Evolutionary conservation across 1,140 invertebrate genomes (phyloP), one percentile per base, ranked within the genome.

Genomic region (Proales similis): DNA sequence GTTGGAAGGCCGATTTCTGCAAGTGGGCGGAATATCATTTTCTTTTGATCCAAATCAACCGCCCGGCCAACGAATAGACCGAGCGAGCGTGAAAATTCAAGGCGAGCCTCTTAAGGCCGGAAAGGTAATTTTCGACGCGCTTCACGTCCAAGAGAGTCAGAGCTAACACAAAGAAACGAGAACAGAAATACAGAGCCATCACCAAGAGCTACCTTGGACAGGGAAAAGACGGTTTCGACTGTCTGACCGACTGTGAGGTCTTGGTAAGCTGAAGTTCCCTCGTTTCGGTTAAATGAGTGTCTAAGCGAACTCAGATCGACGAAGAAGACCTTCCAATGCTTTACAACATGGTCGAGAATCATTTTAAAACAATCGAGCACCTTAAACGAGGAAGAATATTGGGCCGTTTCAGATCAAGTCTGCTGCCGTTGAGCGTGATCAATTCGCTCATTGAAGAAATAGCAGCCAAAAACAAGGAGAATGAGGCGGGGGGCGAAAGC

Each of bases 1-100:
- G 68, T 74, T 87, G 17, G 86, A 88, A 72, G 86, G 86, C 6
- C 73, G 86, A 29, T 89, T 88, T 73, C 84, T 85, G 1, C 82
- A 88, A 63, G 70, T 75, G 19, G 81, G 86, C 0, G 88, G 88
- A 26, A 73, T 90, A 2, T 82, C 80, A 63, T 92, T 90, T 77
- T 85, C 83, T 1, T 91, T 90, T 76, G 83, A 90, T 77, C 86
- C 88, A 0, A 75, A 77, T 1, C 81, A 82, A 70, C 81, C 83
- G 4, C 2, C 33, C 0, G 86, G 86, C 5, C 64, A 80, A 46
- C 73, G 88, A 22, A 81, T 92, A 0, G 83, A 85, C 64, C 77
- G 36, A n/a, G n/a, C 36, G 7, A 11, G 39, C 12, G 51, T 57
- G 11, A 24, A 42, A 42, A 27, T 57, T 57, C 51, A 57, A 57